Conservation (phyloP, 1,140 invertebrate species). For the Zaprionus lachaisei region DNA sequence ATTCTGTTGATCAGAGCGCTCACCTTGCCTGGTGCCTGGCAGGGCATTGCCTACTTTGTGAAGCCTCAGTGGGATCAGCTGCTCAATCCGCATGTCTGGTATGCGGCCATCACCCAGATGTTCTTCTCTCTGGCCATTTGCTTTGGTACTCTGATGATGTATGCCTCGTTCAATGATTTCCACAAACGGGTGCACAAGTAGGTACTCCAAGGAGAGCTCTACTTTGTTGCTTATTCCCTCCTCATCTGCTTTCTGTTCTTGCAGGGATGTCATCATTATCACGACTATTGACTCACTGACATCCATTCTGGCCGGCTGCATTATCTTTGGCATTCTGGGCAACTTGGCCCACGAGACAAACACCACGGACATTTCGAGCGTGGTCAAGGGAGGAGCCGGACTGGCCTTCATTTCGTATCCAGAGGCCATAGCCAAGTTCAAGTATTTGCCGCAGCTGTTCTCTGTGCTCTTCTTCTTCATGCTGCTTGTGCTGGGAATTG, state of each 20-base stretch:
- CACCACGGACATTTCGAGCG: constrained; percentile 81
- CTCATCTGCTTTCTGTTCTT: constrained; percentile 41
- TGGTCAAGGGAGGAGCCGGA: constrained; percentile 88
- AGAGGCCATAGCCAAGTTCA: constrained; percentile 94
- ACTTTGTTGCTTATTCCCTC: no score
- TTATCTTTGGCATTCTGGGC: constrained; percentile 94
- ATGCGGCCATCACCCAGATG: constrained; percentile 93
- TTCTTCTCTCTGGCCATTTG: constrained; percentile 94
- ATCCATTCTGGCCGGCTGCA: constrained; percentile 93
- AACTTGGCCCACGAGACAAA: constrained; percentile 89
- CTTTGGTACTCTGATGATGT: constrained; percentile 92
- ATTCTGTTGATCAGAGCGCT: constrained; percentile 88
- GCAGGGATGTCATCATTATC: constrained; percentile 90
- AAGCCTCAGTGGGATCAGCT: constrained; percentile 89
- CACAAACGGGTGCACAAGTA: constrained; percentile 92
- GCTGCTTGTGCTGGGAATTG: constrained; percentile 92
- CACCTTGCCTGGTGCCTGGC: constrained; percentile 90
- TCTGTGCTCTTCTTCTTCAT: constrained; percentile 95
- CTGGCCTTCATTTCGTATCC: constrained; percentile 94
- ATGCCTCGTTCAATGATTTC: constrained; percentile 93
- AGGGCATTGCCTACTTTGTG: constrained; percentile 92
- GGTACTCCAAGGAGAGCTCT: constrained; percentile 18
- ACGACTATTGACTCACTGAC: constrained; percentile 92
- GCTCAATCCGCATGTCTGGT: constrained; percentile 90
- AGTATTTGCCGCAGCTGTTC: constrained; percentile 91